These are phyloP conservation scores for Cactoblastis cactorum DNA, from an alignment of 2,888 invertebrate genomes.

Conservation along the genomic window DNA sequence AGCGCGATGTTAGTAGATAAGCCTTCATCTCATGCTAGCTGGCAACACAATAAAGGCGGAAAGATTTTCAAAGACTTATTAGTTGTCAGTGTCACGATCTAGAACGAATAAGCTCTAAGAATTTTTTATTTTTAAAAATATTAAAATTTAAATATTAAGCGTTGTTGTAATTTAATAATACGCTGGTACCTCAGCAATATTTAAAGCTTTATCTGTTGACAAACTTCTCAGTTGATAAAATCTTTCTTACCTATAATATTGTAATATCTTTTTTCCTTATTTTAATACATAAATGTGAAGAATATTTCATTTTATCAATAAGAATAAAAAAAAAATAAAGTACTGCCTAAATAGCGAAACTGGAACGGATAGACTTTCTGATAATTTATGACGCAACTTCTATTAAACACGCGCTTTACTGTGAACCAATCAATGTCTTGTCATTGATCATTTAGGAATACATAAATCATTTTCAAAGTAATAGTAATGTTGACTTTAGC, in stretches of 20 bases:
- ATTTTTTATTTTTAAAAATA: neutral
- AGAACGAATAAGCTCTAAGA: neutral
- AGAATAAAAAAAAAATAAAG: neutral
- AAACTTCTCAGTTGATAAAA: too few relatives aligned
- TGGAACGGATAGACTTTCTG: conserved; percentile 4
- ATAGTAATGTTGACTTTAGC: neutral
- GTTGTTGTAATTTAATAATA: too few relatives aligned
- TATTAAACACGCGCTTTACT: neutral
- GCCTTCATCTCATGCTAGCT: neutral
- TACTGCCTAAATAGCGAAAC: conserved; percentile 5
- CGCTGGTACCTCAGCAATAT: too few relatives aligned
- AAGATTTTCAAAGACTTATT: neutral
- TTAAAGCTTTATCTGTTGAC: too few relatives aligned
- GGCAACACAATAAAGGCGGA: neutral
- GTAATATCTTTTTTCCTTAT: neutral
- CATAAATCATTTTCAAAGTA: neutral
- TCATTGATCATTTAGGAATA: too few relatives aligned
- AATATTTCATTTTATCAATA: conserved; percentile 7
- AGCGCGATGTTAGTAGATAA: conserved; percentile 5
- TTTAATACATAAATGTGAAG: neutral
- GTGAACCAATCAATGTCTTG: neutral
- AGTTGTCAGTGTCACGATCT: neutral
- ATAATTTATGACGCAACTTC: conserved; percentile 1
- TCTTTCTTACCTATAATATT: too few relatives aligned
- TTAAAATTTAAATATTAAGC: too few relatives aligned